Percentiles rank a stretch among this genome's conserved stretches.
phyloP scores from a whole-genome alignment of 2,888 invertebrate species.

The Lepidonotus clava region DNA sequence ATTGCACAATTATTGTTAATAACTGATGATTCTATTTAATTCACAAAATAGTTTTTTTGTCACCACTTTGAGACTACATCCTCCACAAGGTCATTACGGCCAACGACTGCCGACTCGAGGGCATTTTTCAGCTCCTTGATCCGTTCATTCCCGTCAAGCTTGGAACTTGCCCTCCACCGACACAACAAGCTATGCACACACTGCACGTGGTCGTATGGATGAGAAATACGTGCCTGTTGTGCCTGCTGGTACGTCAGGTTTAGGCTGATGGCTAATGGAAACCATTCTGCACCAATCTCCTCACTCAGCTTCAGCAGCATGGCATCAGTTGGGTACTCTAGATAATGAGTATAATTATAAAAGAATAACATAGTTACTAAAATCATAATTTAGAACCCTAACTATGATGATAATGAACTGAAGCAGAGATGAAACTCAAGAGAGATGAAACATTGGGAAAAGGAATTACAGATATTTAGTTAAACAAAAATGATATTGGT shows the following conservation, averaged over 20 bases:
- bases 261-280: neutral
- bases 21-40: no score
- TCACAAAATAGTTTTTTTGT: no score
- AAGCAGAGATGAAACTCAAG: no score
- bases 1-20: no score
- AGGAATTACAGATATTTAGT: no score
- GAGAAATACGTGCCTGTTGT: conserved; percentile 1
- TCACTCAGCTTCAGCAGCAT: neutral
- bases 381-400: no score
- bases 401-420: no score
- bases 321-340: neutral
- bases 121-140: neutral
- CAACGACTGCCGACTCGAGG: neutral
- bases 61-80: neutral
- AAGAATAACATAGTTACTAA: no score
- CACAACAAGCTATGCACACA: neutral
- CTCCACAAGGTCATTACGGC: neutral
- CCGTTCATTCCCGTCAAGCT: neutral
- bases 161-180: neutral
- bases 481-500: no score
- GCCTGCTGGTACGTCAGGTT: neutral
- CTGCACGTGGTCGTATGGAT: neutral
- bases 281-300: neutral
- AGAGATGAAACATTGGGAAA: no score
- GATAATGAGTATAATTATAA: no score